phyloP scores from a whole-genome alignment of 2,888 invertebrate genomes.

The Volucella inflata region DNA sequence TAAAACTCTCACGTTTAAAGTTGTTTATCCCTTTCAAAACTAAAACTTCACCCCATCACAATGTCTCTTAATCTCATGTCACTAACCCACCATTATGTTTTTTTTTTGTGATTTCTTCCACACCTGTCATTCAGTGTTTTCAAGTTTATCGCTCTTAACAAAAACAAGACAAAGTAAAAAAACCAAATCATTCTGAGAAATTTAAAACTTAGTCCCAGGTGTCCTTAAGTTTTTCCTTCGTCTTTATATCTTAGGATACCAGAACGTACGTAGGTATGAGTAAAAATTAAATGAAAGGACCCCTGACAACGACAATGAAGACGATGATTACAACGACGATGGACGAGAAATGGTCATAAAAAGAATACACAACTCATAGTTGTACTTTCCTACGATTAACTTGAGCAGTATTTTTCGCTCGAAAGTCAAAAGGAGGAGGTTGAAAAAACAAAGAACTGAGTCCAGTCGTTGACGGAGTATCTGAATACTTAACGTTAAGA shows the following conservation, averaged over 20 bases:
- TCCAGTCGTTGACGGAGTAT: constrained; percentile 45
- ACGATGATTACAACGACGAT: constrained; percentile 10
- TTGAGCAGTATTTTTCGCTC: constrained; percentile 31
- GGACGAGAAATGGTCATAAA: constrained; percentile 4
- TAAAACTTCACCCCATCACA: neutral
- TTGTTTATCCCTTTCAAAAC: neutral
- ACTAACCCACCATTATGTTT: neutral
- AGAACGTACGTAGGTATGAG: neutral
- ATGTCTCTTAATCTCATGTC: neutral
- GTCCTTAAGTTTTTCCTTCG: constrained; percentile 21
- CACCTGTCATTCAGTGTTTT: constrained; percentile 44
- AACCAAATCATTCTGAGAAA: constrained; percentile 5
- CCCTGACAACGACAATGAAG: constrained; percentile 25
- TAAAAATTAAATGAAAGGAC: constrained; percentile 59
- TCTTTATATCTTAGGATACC: neutral
- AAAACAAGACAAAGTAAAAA: neutral
- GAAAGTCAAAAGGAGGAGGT: neutral
- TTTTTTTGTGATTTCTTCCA: constrained; percentile 16
- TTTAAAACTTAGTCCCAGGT: constrained; percentile 49
- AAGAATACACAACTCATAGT: neutral
- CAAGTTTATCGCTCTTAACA: constrained; percentile 23
- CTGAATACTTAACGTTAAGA: constrained; percentile 53
- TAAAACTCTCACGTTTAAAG: neutral
- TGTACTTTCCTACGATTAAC: constrained; percentile 54
- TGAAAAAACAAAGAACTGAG: constrained; percentile 31